Evolutionary conservation across 2,113 vertebrate genomes (phyloP).

Genomic region (Copsychus sechellarum): DNA sequence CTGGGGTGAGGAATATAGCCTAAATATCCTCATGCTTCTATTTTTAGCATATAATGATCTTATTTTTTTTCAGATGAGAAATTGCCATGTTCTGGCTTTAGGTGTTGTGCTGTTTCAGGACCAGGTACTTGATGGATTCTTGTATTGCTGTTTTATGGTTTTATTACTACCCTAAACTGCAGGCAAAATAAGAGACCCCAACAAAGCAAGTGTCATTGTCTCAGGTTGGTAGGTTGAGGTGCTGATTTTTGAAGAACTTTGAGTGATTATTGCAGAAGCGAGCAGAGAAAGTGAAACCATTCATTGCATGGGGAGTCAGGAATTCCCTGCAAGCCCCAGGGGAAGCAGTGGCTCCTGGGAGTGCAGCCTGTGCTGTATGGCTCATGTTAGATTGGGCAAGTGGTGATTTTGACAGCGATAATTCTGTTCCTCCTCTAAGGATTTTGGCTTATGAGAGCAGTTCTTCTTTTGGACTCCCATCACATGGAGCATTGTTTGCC

Average conservation of each 20-base stretch:
- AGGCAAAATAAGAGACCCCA: neutral
- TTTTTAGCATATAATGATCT: neutral
- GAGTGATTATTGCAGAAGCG: neutral
- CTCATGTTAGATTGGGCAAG: neutral
- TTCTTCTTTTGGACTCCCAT: neutral
- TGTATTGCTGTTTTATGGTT: neutral
- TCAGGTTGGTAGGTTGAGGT: neutral
- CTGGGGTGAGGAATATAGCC: neutral
- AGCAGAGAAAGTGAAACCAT: neutral
- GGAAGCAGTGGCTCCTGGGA: rapidly evolving
- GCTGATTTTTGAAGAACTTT: neutral
- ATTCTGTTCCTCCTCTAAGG: neutral
- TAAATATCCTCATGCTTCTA: neutral
- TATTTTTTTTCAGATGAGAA: neutral
- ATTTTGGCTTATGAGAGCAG: neutral
- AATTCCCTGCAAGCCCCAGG: neutral
- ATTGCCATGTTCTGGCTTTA: neutral
- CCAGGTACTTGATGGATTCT: neutral
- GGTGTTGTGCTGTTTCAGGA: neutral
- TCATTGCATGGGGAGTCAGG: neutral
- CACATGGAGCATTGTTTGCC: neutral
- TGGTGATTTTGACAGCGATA: neutral
- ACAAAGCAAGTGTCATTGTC: neutral
- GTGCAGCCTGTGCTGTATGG: rapidly evolving
- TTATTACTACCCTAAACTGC: neutral